Evolutionary conservation across 2,797 vertebrate genomes (phyloP).

Genomic region (Esox masquinongy): DNA sequence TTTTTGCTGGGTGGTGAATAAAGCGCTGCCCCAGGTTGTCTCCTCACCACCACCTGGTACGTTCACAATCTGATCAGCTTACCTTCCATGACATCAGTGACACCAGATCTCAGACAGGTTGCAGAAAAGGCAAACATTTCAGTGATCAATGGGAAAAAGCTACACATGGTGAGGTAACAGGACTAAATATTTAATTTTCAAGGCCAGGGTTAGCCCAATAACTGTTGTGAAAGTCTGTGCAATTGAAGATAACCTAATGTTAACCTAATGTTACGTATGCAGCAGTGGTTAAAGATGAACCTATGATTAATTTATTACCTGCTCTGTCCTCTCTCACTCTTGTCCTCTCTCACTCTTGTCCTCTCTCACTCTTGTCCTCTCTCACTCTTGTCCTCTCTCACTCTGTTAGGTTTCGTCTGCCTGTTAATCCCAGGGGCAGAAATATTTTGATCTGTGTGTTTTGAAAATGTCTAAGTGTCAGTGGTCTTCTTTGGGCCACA

Average conservation of each 20-base stretch:
- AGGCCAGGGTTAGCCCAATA: neutral
- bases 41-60: conserved; percentile 27
- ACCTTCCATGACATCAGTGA: conserved; percentile 12
- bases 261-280: conserved; percentile 35
- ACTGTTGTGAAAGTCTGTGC: neutral
- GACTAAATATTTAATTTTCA: neutral
- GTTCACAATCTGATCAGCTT: conserved; percentile 20
- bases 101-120: conserved; percentile 13
- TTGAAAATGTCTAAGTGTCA: no score
- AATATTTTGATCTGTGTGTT: no score
- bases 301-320: conserved; percentile 60
- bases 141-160: neutral
- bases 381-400: no score
- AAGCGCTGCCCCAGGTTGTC: neutral
- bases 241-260: no score
- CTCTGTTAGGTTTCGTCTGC: no score
- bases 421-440: no score
- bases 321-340: conserved; percentile 6
- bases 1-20: conserved; percentile 10
- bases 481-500: neutral
- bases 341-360: no score
- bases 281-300: conserved; percentile 45
- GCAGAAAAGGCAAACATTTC: neutral
- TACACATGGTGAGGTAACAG: conserved; percentile 26
- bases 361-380: no score